Evolutionary conservation across 37 sponge, comb jelly and placozoan species (phyloP).

Genomic region (Ephydatia muelleri): DNA sequence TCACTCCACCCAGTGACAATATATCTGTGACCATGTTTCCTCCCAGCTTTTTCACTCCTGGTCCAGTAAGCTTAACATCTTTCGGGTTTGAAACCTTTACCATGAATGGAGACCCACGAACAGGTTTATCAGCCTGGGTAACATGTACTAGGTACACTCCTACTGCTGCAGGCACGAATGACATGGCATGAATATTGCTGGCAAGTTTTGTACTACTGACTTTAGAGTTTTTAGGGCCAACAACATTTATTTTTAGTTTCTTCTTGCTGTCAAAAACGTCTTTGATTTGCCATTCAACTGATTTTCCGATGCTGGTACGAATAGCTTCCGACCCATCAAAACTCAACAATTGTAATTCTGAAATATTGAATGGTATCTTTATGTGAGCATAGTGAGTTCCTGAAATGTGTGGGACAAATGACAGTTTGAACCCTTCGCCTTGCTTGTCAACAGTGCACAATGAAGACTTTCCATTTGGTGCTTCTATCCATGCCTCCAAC

Average conservation of each 20-base stretch:
- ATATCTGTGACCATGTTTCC: neutral
- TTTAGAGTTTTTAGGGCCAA: neutral
- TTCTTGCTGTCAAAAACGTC: neutral
- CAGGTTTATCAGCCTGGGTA: slow-evolving; percentile 4
- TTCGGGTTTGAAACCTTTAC: slow-evolving; percentile 18
- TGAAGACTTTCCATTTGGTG: neutral
- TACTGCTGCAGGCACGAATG: neutral
- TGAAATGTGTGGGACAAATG: neutral
- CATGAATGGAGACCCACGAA: slow-evolving; percentile 32
- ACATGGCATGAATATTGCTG: neutral
- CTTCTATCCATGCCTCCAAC: neutral
- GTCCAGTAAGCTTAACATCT: neutral
- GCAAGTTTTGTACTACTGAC: neutral
- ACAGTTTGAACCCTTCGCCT: neutral
- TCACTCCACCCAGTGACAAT: neutral
- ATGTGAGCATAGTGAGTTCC: neutral
- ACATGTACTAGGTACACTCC: slow-evolving; percentile 5
- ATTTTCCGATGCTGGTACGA: neutral
- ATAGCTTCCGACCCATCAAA: neutral
- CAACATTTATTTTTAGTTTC: neutral
- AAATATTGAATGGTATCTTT: neutral
- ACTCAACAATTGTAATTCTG: neutral
- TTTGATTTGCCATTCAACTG: neutral
- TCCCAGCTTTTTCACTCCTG: neutral
- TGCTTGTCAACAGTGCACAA: neutral